Base-by-base conservation (phyloP, 30 jellyfish, hydroid and myxozoan species). In the Hydractinia echinata region DNA sequence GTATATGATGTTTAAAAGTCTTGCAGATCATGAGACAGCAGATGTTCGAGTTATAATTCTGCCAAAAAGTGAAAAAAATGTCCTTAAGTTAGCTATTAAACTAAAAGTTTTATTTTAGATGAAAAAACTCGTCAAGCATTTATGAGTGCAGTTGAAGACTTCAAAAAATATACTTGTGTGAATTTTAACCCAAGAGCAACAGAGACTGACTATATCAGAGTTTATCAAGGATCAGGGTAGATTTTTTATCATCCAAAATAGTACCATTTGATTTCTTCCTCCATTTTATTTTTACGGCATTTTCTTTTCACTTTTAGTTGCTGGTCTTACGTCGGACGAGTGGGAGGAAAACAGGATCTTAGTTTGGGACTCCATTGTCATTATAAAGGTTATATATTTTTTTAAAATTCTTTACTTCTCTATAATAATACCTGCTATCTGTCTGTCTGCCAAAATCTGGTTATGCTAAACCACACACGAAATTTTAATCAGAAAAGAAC, bases 251-350 rank as follows among this genome's bases (percentile, higher is more conserved):
- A 64, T 6, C 19, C 51, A 64, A 64, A 64, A 64, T n/a, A 3
- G 19, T 11, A 11, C 2, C 74, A 44, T 64, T 64, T 64, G 8
- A 64, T 13, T n/a, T 58, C 19, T 58, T 13, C 69, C 18, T 11
- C 3, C 3, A 13, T 58, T 58, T 11, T 58, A 58, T 58, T 58
- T 58, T 58, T 58, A 0, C 15, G 3, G 19, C 19, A 6, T 64
- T 44, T 64, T 64, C 7, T 64, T 30, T 30, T 30, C 2, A 30
- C 18, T 64, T 62, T 1, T 64, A 64, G 74, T 64, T 64, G 74
- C 74, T 64, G 74, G 74, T 64, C 74, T 7, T 64, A 64, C 74
- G 39, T 64, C 39, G 74, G 74, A 64, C 74, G 74, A 13, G 39
- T 51, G 4, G 74, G 74, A n/a, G 74, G 74, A 9, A 44, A 44